Base-by-base conservation (phyloP, 2,797 vertebrate species). In the Hydrolagus colliei region DNA sequence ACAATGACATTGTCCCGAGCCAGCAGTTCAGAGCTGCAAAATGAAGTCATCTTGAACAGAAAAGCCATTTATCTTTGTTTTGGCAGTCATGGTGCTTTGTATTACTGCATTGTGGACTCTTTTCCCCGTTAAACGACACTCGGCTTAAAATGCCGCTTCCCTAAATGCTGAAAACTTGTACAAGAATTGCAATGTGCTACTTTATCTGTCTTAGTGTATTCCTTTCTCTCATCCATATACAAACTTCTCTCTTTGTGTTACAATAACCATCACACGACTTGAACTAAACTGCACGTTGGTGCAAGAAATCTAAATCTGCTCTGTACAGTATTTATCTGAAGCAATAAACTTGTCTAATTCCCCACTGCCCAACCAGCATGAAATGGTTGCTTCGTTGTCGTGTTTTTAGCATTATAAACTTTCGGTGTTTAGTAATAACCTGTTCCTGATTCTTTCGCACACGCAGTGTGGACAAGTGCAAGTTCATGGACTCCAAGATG, bases 401-500 rank as follows among this genome's bases (percentile, higher is more conserved):
- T 74, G 35, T 72, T 86, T 35, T 86, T 86, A n/a, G 35, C 78
- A 67, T 14, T 62, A 22, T 22, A 27, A 6, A 9, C 2, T 72
- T 80, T 80, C 63, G 62, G 62, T 18, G 35, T 12, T 27, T 27
- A 27, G 27, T 27, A 27, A 27, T 82, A 22, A 82, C 68, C 16
- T 82, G 78, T 65, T 82, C 32, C 16, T 67, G 1, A 27, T 84
- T 84, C 27, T 18, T 35, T 82, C 4, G 68, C 65, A 41, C 90
- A 99, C 65, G 20, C 90, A 99, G 98, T 89, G 94, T 99, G 90
- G 97, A 99, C 87, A 97, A 93, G 88, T 99, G 98, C 92, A 97
- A 95, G 86, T 99, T 97, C 67, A 99, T 99, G 98, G 97, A 99
- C 93, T 99, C 98, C 10, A 99, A 99, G 92, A 99, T 99, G 98